Evolutionary conservation across 2,113 vertebrate genomes (phyloP).

Genomic region (Toxostoma redivivum): DNA sequence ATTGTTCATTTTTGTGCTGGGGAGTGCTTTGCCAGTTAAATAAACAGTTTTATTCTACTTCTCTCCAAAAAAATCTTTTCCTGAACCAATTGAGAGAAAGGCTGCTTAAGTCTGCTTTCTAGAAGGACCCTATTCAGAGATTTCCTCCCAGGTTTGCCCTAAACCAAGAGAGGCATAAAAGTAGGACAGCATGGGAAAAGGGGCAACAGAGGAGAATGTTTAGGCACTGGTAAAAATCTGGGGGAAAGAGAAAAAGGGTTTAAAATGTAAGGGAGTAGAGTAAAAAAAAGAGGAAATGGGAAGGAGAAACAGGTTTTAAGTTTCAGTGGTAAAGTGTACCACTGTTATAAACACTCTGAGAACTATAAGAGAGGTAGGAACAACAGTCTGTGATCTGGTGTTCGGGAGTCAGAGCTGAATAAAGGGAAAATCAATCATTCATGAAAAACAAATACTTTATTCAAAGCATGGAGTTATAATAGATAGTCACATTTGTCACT

Average conservation of each 20-base stretch:
- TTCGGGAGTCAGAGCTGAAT: background rate
- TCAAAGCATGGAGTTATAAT: background rate
- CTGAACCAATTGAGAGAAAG: too few species aligned
- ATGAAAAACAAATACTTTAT: background rate
- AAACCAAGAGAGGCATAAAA: background rate
- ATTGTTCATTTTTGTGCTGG: too few species aligned
- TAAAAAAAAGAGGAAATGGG: background rate
- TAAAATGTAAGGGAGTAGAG: background rate
- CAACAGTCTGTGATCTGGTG: background rate
- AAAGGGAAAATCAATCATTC: background rate
- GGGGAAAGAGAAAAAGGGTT: background rate
- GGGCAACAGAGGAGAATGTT: background rate
- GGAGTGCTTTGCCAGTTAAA: too few species aligned
- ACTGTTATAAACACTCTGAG: background rate
- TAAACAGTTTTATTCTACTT: too few species aligned
- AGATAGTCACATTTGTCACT: background rate
- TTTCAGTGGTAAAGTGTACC: background rate
- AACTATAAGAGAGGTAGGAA: background rate
- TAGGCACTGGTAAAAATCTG: background rate
- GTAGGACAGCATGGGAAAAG: background rate
- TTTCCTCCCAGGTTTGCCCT: too few species aligned
- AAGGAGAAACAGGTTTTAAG: background rate
- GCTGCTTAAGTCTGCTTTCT: too few species aligned
- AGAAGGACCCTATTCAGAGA: too few species aligned
- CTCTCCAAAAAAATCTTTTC: too few species aligned